Evolutionary conservation across 1,140 invertebrate species (phyloP).

Genomic region (Gyrodactylus bullatarudis): DNA sequence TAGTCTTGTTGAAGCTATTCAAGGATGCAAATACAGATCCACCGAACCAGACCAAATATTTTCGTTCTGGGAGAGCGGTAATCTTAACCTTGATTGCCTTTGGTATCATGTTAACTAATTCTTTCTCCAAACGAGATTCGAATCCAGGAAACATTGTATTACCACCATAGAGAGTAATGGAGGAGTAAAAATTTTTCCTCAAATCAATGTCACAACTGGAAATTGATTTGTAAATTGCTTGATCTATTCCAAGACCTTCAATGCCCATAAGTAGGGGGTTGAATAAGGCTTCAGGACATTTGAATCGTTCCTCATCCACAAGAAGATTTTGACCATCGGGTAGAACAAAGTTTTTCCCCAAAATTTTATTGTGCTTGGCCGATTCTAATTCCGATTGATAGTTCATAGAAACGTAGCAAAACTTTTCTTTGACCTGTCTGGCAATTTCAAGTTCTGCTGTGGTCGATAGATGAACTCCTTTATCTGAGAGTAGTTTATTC

Average conservation of each 20-base stretch:
- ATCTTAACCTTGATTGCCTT: conserved; percentile 44
- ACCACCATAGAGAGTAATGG: conserved; percentile 11
- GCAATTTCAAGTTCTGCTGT: conserved; percentile 8
- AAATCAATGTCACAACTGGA: conserved; percentile 33
- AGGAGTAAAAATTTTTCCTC: conserved; percentile 22
- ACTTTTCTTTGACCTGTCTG: conserved; percentile 14
- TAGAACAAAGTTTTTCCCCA: conserved; percentile 6
- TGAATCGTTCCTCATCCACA: conserved; percentile 16
- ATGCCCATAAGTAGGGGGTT: conserved; percentile 18
- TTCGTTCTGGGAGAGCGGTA: conserved; percentile 50
- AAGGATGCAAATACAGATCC: not conserved
- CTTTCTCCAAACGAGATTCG: not conserved
- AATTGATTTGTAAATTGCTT: conserved; percentile 23
- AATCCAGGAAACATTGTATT: not conserved
- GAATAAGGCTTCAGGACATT: conserved; percentile 16
- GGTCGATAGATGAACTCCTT: not conserved
- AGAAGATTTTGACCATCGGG: conserved; percentile 10
- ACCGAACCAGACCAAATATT: conserved; percentile 29
- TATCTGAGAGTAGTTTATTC: not conserved
- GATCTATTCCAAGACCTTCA: conserved; percentile 18
- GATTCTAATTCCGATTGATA: conserved; percentile 5
- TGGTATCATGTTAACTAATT: conserved; percentile 34
- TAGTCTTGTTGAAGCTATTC: not conserved
- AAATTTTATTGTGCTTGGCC: not conserved
- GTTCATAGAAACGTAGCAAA: conserved; percentile 7